Percentiles rank a stretch among this genome's conserved stretches.
Conservation (phyloP, 2,797 vertebrate genomes). For the Huso huso region DNA sequence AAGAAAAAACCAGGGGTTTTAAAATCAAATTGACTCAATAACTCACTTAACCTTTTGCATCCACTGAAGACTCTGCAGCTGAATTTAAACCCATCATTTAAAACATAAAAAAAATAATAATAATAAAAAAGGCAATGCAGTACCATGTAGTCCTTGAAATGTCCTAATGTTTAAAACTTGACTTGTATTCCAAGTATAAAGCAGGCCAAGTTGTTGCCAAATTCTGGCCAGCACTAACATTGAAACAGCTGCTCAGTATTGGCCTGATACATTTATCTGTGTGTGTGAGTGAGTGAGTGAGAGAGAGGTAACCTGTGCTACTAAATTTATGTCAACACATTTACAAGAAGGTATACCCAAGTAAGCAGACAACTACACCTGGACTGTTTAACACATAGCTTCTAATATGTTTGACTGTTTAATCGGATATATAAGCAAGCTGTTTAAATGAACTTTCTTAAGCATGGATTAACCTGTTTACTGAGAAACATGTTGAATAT, state of each 20-base stretch:
- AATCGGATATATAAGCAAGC: background rate
- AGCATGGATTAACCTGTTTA: constrained; percentile 8
- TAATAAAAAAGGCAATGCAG: too few relatives aligned
- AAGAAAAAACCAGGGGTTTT: too few relatives aligned
- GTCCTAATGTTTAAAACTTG: too few relatives aligned
- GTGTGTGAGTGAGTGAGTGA: constrained; percentile 9
- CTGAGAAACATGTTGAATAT: constrained; percentile 22
- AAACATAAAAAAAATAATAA: too few relatives aligned
- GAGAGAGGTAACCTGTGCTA: background rate
- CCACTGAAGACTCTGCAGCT: too few relatives aligned
- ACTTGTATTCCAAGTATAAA: too few relatives aligned
- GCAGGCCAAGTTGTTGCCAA: too few relatives aligned
- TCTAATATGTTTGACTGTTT: background rate
- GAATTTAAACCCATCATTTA: too few relatives aligned
- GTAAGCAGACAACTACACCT: constrained; percentile 16
- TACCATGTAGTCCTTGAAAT: too few relatives aligned
- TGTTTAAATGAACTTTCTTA: constrained; percentile 16
- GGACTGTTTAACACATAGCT: constrained; percentile 2
- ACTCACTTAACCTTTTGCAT: too few relatives aligned
- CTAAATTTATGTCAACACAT: constrained; percentile 18
- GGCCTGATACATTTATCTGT: background rate
- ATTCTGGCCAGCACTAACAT: background rate
- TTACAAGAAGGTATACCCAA: constrained; percentile 18
- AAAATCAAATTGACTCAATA: too few relatives aligned
- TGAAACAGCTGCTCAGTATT: constrained; percentile 13